Evolutionary conservation across 2,888 invertebrate species (phyloP).

Genomic region (Agapostemon virescens): DNA sequence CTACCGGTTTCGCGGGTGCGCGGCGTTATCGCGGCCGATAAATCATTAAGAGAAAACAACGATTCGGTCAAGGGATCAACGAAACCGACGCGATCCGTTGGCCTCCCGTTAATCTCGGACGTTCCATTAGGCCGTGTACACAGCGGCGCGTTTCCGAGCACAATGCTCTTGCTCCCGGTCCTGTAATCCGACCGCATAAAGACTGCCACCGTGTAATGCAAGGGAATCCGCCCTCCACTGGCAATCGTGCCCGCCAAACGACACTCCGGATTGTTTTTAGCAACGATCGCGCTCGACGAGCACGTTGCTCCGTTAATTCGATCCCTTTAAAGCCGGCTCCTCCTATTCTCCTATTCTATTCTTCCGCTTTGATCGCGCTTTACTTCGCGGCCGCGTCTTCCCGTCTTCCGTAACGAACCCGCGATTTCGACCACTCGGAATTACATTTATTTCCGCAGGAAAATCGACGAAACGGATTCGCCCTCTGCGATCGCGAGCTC

Average conservation of each 20-base stretch:
- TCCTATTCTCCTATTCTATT: not conserved
- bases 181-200: constrained; percentile 56
- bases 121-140: constrained; percentile 58
- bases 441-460: not conserved
- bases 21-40: constrained; percentile 19
- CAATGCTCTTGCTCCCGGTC: constrained; percentile 33
- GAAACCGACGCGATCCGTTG: constrained; percentile 40
- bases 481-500: too few relatives aligned
- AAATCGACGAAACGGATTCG: not conserved
- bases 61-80: constrained; percentile 35
- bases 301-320: not conserved
- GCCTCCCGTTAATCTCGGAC: constrained; percentile 53
- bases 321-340: not conserved
- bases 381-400: not conserved
- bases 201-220: constrained; percentile 49
- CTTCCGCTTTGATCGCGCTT: not conserved
- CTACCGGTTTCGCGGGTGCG: not conserved
- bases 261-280: constrained; percentile 35
- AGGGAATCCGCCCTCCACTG: constrained; percentile 29
- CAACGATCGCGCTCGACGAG: constrained; percentile 24
- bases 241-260: constrained; percentile 28
- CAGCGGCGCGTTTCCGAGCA: constrained; percentile 37
- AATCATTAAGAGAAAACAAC: constrained; percentile 42
- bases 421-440: not conserved
- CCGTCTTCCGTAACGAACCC: not conserved